Evolutionary conservation across 2,113 vertebrate species (phyloP).

Genomic region (Bambusicola thoracicus): DNA sequence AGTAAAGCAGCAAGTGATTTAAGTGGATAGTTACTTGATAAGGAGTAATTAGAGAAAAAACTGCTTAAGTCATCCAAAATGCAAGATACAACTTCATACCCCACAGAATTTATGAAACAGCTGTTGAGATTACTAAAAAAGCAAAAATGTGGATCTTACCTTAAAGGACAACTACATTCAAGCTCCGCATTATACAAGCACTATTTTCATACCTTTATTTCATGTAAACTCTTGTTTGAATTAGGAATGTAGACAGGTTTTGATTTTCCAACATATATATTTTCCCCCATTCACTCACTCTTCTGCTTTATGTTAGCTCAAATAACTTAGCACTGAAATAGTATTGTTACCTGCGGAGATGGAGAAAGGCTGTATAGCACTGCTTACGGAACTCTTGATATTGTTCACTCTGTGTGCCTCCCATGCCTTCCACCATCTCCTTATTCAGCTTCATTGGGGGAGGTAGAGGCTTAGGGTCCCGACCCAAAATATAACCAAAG

Average conservation of each 20-base stretch:
- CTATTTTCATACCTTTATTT: neutral
- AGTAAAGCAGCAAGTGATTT: neutral
- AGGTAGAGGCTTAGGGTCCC: constrained; percentile 96
- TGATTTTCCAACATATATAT: neutral
- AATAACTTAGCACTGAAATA: rapidly evolving
- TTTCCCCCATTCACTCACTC: neutral
- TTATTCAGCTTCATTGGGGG: constrained; percentile 99
- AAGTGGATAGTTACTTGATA: neutral
- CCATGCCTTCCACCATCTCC: constrained; percentile 99
- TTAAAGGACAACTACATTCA: neutral
- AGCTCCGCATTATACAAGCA: neutral
- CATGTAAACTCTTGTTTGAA: rapidly evolving
- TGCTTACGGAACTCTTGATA: constrained; percentile 99
- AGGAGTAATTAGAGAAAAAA: neutral
- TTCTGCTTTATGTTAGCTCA: rapidly evolving
- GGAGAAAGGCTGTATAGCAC: constrained; percentile 97
- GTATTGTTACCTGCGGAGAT: constrained; percentile 87
- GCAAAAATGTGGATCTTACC: neutral
- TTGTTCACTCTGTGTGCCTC: constrained; percentile 97
- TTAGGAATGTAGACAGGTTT: neutral
- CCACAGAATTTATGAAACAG: neutral
- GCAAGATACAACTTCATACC: neutral
- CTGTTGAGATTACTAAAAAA: neutral
- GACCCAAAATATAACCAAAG: constrained; percentile 97
- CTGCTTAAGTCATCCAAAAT: neutral